These are phyloP conservation scores for Pipra filicauda DNA, from an alignment of 2,113 vertebrate species.

Conservation along the genomic window DNA sequence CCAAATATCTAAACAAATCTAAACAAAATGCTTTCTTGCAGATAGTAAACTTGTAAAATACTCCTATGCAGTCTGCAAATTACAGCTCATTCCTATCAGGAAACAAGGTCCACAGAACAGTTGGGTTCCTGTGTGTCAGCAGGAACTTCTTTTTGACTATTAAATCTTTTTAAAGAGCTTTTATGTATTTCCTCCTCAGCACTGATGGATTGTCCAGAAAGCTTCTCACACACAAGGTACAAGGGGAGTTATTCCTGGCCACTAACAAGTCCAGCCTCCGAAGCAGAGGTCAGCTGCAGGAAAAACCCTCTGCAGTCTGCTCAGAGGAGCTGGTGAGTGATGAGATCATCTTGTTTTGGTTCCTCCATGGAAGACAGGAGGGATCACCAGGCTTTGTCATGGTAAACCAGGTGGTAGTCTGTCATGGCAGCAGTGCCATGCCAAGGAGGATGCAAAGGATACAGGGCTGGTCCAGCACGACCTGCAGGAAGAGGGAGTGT, in stretches of 20 bases:
- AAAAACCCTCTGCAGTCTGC: conserved; percentile 67
- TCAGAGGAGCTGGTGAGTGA: conserved; percentile 80
- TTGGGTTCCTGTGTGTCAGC: background rate
- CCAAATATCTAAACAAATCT: background rate
- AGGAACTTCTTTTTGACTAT: background rate
- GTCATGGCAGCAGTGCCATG: rapidly evolving
- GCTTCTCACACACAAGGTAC: conserved; percentile 52
- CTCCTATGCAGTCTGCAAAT: background rate
- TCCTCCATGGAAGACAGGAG: background rate
- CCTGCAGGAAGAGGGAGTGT: background rate
- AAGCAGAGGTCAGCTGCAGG: conserved; percentile 58
- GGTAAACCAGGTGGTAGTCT: background rate
- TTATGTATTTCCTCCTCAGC: conserved; percentile 64
- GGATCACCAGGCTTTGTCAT: background rate
- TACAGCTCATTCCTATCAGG: background rate
- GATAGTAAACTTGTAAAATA: background rate
- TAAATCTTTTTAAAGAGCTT: background rate
- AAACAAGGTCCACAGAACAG: background rate
- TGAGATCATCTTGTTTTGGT: background rate
- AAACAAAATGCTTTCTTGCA: background rate
- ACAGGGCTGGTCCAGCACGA: rapidly evolving
- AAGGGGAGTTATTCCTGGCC: conserved; percentile 82
- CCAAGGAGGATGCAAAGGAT: background rate
- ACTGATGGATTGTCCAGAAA: conserved; percentile 63
- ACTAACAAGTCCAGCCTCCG: conserved; percentile 60